Percentiles rank a stretch among this genome's conserved stretches.
phyloP scores from a whole-genome alignment of 2,113 vertebrate species.

The Tachuris rubrigastra region DNA sequence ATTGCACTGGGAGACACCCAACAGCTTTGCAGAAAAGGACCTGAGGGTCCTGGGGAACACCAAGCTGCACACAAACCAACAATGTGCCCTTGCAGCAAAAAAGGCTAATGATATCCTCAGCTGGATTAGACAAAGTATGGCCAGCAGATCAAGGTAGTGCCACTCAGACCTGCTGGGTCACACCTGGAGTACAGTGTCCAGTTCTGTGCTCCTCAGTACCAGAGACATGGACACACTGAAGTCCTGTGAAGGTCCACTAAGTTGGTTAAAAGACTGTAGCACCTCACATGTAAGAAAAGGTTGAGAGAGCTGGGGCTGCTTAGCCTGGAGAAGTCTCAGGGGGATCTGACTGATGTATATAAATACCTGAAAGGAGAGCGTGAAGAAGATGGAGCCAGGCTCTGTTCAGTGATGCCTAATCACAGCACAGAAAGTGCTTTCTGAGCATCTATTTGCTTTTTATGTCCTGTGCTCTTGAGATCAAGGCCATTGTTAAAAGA shows the following conservation, averaged over 20 bases:
- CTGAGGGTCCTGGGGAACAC: neutral
- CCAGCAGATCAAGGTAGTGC: neutral
- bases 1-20: neutral
- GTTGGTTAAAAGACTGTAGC: neutral
- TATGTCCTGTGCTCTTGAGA: neutral
- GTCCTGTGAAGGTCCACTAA: neutral
- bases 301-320: neutral
- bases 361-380: neutral
- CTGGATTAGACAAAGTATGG: neutral
- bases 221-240: neutral
- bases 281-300: neutral
- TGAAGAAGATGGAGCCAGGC: neutral
- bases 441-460: neutral
- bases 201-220: neutral
- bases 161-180: neutral
- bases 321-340: neutral
- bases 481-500: neutral
- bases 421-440: neutral
- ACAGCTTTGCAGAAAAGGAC: neutral
- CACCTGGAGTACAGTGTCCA: neutral
- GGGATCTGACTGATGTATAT: no score
- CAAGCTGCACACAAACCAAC: neutral
- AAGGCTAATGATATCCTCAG: neutral
- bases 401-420: neutral
- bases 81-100: neutral